Evolutionary conservation across 2,113 vertebrate genomes (phyloP).

Genomic region (Oostethus manadensis): DNA sequence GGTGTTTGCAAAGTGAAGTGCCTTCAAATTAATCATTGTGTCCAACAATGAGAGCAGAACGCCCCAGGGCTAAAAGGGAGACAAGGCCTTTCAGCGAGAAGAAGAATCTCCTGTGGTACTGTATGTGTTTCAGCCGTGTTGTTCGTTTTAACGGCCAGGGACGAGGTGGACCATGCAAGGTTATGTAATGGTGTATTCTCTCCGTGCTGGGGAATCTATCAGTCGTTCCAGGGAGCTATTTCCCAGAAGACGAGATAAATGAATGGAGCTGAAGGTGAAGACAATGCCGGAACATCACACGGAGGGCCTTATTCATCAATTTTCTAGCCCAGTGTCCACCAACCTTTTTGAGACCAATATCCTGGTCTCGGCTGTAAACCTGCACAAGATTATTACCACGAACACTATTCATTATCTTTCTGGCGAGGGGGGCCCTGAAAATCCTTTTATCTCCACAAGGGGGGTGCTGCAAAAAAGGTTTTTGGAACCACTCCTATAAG

Average conservation of each 20-base stretch:
- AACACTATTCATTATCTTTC: too few relatives aligned
- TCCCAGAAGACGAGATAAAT: conserved; percentile 71
- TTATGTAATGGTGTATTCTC: conserved; percentile 30
- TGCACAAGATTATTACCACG: too few relatives aligned
- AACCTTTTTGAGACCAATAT: too few relatives aligned
- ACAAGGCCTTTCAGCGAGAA: conserved; percentile 66
- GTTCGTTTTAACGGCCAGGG: conserved; percentile 61
- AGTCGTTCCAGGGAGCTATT: conserved; percentile 51
- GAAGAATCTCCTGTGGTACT: conserved; percentile 55
- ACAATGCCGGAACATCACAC: conserved; percentile 66
- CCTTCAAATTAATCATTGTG: conserved; percentile 76
- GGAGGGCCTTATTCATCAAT: conserved; percentile 70
- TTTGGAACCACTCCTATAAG: too few relatives aligned
- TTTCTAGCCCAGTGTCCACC: too few relatives aligned
- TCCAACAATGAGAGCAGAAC: conserved; percentile 72
- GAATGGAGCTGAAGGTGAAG: conserved; percentile 67
- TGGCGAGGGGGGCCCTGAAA: too few relatives aligned
- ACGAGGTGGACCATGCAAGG: conserved; percentile 17
- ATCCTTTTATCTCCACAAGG: too few relatives aligned
- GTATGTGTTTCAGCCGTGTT: conserved; percentile 62
- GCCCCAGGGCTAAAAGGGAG: conserved; percentile 69
- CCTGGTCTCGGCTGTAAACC: too few relatives aligned
- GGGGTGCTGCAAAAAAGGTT: too few relatives aligned
- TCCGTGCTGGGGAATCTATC: conserved; percentile 43
- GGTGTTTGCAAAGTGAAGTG: conserved; percentile 74